These are phyloP conservation scores for Parazoanthus swiftii DNA, from an alignment of 92 coral and sea anemone species.

Conservation along the genomic window DNA sequence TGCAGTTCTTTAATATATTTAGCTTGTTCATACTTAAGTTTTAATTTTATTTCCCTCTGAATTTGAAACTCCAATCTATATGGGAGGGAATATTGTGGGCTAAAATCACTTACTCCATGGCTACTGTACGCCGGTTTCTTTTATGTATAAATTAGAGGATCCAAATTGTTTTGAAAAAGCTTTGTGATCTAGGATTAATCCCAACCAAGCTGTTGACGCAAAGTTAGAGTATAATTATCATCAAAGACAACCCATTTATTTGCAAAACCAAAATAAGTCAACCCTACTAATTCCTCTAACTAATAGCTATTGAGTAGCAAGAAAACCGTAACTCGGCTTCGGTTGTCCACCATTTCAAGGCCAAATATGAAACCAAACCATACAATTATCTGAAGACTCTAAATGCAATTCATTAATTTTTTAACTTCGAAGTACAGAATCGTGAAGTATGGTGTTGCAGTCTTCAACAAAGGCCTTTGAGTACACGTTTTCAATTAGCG, in stretches of 20 bases:
- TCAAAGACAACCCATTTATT: slow-evolving; percentile 24
- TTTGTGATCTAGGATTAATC: slow-evolving; percentile 42
- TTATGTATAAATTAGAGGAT: slow-evolving; percentile 36
- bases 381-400: not conserved
- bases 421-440: not conserved
- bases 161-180: slow-evolving; percentile 37
- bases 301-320: not conserved
- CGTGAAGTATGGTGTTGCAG: not conserved
- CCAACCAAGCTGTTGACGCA: not conserved
- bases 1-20: not conserved
- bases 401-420: slow-evolving; percentile 1
- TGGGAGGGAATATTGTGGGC: slow-evolving; percentile 34
- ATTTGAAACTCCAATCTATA: slow-evolving; percentile 11
- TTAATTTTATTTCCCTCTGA: not conserved
- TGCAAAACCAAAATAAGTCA: slow-evolving; percentile 33
- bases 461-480: slow-evolving; percentile 5
- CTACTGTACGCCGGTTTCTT: not conserved
- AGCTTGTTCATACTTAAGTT: not conserved
- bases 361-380: not conserved
- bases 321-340: not conserved
- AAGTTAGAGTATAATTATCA: slow-evolving; percentile 34
- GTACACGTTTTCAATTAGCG: slow-evolving; percentile 39
- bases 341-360: slow-evolving; percentile 11
- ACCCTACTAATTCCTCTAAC: not conserved
- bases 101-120: slow-evolving; percentile 13